These are phyloP conservation scores for Gymnarchus niloticus DNA, from an alignment of 2,113 vertebrate genomes.

Conservation along the genomic window DNA sequence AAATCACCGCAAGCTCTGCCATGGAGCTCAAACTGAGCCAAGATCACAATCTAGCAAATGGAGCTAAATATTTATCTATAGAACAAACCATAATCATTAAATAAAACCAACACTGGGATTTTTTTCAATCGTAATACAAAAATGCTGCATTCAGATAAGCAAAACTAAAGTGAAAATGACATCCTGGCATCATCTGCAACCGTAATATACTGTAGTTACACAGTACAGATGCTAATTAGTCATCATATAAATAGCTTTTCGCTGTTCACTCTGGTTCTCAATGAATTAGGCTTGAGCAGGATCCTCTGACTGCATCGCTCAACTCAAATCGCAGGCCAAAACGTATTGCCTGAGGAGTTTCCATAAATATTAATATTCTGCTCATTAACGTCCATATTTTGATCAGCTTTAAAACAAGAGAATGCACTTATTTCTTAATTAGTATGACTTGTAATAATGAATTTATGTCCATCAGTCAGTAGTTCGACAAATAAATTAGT, in stretches of 20 bases:
- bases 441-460: too few species aligned
- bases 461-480: too few species aligned
- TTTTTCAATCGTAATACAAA: background rate
- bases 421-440: too few species aligned
- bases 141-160: background rate
- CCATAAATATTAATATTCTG: background rate
- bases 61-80: background rate
- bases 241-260: too few species aligned
- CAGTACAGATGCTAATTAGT: too few species aligned
- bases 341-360: background rate
- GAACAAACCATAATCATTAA: background rate
- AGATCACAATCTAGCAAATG: background rate
- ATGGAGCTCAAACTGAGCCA: background rate
- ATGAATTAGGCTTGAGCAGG: too few species aligned
- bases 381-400: background rate
- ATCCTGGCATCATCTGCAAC: background rate
- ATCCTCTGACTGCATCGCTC: background rate
- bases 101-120: background rate
- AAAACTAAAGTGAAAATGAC: background rate
- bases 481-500: too few species aligned
- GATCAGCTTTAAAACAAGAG: background rate
- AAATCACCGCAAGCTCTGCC: background rate
- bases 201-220: too few species aligned
- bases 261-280: too few species aligned
- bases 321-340: background rate